A percentile compares a stretch with the other conserved stretches of the same genome.
Conservation (phyloP, 2,113 vertebrate genomes). For the Gymnogyps californianus region DNA sequence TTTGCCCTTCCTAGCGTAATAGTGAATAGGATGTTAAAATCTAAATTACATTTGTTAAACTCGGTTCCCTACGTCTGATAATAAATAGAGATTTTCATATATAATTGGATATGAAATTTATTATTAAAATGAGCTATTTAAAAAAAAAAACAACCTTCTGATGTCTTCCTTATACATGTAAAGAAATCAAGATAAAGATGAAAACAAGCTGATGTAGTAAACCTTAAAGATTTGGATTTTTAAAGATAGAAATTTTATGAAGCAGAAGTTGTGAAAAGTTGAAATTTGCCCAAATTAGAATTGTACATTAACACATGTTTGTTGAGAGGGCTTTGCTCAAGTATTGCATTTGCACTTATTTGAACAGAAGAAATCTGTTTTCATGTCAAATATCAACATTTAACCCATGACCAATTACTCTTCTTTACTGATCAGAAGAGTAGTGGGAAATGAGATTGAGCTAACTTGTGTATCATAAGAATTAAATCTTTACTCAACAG, state of each 20-base stretch:
- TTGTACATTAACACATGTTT: background rate
- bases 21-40: background rate
- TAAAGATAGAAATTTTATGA: background rate
- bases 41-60: background rate
- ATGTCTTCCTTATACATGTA: background rate
- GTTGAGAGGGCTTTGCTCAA: background rate
- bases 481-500: background rate
- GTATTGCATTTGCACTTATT: background rate
- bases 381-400: background rate
- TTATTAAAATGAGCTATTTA: background rate
- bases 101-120: background rate
- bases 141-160: background rate
- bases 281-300: background rate
- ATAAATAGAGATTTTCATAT: background rate
- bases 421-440: background rate
- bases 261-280: background rate
- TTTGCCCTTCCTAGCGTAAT: background rate
- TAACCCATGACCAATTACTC: background rate
- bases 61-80: background rate
- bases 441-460: background rate
- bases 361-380: background rate
- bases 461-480: background rate
- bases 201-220: background rate
- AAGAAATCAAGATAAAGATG: background rate
- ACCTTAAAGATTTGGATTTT: background rate